Evolutionary conservation across 2,113 vertebrate species (phyloP).

Genomic region (Oplegnathus fasciatus): DNA sequence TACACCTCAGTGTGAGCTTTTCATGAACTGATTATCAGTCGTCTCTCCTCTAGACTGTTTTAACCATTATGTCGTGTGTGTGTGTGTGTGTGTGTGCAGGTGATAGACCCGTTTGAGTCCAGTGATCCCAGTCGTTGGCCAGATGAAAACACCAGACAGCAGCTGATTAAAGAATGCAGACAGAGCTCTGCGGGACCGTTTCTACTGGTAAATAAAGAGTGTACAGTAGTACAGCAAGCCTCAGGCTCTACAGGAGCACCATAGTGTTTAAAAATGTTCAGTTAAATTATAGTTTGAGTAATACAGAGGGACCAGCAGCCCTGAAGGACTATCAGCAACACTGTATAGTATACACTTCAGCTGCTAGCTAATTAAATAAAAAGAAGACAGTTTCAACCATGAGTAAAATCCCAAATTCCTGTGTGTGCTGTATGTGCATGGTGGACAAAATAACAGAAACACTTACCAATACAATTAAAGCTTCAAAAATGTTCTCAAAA

Average conservation of each 20-base stretch:
- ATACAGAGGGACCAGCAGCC: background rate
- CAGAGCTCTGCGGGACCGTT: constrained; percentile 82
- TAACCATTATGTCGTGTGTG: constrained; percentile 15
- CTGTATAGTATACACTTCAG: background rate
- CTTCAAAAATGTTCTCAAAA: background rate
- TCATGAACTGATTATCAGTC: constrained; percentile 12
- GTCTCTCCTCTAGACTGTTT: constrained; percentile 9
- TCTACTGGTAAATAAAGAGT: constrained; percentile 82
- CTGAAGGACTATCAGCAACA: background rate
- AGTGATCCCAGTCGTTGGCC: constrained; percentile 73
- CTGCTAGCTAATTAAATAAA: background rate
- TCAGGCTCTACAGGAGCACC: no score
- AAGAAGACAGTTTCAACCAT: no score
- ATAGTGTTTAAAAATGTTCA: background rate
- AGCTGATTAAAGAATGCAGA: constrained; percentile 83
- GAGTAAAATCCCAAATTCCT: no score
- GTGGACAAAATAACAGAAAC: no score
- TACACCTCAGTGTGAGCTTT: constrained; percentile 26
- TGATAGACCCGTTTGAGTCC: constrained; percentile 85
- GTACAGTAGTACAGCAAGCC: background rate
- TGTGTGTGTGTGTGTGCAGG: constrained; percentile 65
- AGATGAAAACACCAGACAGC: constrained; percentile 73
- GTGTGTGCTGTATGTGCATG: no score
- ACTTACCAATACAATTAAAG: no score
- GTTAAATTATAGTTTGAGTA: background rate